phyloP scores from a whole-genome alignment of 2,888 invertebrate species.

The Drosophila vallismaia region DNA sequence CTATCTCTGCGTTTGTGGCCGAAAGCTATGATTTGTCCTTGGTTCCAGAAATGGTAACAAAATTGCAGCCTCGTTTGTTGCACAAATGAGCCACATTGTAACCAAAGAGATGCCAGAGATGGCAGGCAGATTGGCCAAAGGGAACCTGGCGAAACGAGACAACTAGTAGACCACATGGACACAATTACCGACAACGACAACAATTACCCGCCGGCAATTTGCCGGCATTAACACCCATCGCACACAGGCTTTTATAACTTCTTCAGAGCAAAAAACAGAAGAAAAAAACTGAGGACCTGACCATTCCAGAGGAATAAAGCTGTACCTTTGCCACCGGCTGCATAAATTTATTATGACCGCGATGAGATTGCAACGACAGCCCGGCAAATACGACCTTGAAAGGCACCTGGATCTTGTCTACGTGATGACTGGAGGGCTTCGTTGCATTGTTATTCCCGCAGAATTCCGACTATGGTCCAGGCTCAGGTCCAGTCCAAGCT shows the following conservation, averaged over 20 bases:
- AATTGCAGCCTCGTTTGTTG: constrained; percentile 62
- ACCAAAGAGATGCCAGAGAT: constrained; percentile 8
- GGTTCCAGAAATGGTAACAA: constrained; percentile 51
- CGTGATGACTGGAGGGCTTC: constrained; percentile 36
- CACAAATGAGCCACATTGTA: constrained; percentile 76
- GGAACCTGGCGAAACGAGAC: constrained; percentile 22
- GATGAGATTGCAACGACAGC: constrained; percentile 47
- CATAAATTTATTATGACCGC: constrained; percentile 73
- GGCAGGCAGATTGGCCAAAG: neutral
- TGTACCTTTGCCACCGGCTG: constrained; percentile 24
- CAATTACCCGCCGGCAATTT: constrained; percentile 76
- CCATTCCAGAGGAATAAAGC: constrained; percentile 1
- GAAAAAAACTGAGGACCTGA: constrained; percentile 8
- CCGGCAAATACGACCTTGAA: constrained; percentile 62
- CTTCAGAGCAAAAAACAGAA: constrained; percentile 46
- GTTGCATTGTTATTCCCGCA: constrained; percentile 36
- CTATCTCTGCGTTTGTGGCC: constrained; percentile 33
- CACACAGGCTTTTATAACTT: constrained; percentile 61
- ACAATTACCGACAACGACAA: constrained; percentile 67
- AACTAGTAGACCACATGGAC: constrained; percentile 44
- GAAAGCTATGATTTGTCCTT: constrained; percentile 65
- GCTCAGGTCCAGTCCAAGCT: constrained; percentile 10
- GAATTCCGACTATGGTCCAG: neutral
- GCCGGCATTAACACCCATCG: constrained; percentile 71
- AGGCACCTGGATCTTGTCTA: constrained; percentile 39